Percentiles rank a stretch among this genome's conserved stretches.
Evolutionary conservation across 2,113 vertebrate species (phyloP).

Genomic region (Campylorhamphus procurvoides): DNA sequence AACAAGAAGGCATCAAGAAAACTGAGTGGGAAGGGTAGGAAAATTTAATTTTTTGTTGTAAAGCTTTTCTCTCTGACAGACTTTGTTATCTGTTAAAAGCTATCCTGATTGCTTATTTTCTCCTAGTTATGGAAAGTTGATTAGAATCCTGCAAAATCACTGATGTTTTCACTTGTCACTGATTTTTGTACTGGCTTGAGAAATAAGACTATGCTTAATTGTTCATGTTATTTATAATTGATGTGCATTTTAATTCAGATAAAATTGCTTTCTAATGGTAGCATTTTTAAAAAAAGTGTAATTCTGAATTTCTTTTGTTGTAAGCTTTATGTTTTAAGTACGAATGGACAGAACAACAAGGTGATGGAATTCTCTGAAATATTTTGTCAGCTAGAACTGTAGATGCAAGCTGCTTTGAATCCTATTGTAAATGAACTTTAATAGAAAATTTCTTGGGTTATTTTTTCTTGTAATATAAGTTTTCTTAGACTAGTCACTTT

Average conservation of each 20-base stretch:
- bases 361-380: not conserved
- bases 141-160: not conserved
- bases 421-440: not conserved
- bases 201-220: not conserved
- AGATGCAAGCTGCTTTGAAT: not conserved
- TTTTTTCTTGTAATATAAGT: not conserved
- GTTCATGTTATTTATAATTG: not conserved
- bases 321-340: conserved; percentile 17
- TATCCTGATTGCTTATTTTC: not conserved
- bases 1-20: not conserved
- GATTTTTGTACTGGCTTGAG: not conserved
- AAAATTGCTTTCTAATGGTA: not conserved
- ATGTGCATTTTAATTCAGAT: not conserved
- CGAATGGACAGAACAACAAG: not conserved
- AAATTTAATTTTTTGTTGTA: not conserved
- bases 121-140: not conserved
- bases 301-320: not conserved
- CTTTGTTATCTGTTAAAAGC: not conserved
- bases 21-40: not conserved
- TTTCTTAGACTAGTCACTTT: not conserved
- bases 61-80: conserved; percentile 2
- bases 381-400: not conserved
- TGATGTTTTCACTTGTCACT: not conserved
- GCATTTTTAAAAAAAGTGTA: not conserved
- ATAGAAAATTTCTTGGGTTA: not conserved